Percentiles rank a stretch among this genome's conserved stretches.
phyloP scores from a whole-genome alignment of 2,797 vertebrate genomes.

The Myotis daubentonii region DNA sequence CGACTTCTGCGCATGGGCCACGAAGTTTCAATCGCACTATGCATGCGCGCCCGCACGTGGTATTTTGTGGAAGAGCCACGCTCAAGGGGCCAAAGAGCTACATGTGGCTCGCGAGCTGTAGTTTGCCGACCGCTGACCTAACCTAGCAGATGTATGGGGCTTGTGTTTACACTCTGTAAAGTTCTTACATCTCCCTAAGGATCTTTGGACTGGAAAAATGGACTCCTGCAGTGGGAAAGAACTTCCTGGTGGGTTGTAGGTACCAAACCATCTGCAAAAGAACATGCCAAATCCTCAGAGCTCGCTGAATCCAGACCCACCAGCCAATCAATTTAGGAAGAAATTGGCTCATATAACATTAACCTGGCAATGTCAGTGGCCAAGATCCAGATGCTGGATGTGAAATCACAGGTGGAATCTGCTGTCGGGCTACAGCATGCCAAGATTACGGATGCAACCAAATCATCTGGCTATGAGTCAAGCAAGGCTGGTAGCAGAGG shows the following conservation, averaged over 20 bases:
- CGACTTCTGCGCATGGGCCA: too few relatives aligned
- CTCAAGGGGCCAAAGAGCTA: too few relatives aligned
- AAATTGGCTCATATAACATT: background rate
- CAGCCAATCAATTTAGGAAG: conserved; percentile 21
- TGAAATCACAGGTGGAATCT: conserved; percentile 15
- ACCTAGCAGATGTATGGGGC: background rate
- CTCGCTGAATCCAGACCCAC: background rate
- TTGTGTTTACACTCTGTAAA: background rate
- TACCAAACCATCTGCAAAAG: conserved; percentile 32
- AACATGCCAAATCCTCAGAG: background rate
- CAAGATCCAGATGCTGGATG: background rate
- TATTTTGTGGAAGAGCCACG: too few relatives aligned
- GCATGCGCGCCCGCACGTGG: too few relatives aligned
- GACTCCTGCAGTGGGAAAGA: background rate
- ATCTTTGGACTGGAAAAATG: background rate
- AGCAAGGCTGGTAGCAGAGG: background rate
- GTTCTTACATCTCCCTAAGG: background rate
- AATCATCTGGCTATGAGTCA: background rate
- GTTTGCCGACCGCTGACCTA: background rate
- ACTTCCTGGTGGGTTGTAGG: background rate
- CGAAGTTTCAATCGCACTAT: too few relatives aligned
- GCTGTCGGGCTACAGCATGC: background rate
- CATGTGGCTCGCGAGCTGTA: too few relatives aligned
- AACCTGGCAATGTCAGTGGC: background rate
- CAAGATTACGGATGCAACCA: background rate